phyloP scores from a whole-genome alignment of 1,140 invertebrate genomes.

The Oncopodura yosiiana region DNA sequence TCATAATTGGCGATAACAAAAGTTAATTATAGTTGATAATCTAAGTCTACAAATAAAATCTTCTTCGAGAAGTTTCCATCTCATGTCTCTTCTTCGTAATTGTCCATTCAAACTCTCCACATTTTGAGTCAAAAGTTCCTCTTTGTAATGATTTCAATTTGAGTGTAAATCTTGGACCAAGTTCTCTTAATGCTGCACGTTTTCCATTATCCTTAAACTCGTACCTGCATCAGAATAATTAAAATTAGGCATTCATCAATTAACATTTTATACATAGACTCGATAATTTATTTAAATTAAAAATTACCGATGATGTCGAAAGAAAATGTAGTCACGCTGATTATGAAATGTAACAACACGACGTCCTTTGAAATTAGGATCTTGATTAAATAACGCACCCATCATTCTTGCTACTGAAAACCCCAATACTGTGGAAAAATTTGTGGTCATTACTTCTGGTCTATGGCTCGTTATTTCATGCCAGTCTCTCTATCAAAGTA shows the following conservation, averaged over 20 bases:
- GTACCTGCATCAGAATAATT: constrained; percentile 47
- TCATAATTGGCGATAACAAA: too few relatives aligned
- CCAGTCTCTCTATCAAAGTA: constrained; percentile 49
- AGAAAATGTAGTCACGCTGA: constrained; percentile 98
- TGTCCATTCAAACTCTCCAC: constrained; percentile 94
- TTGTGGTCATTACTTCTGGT: constrained; percentile 93
- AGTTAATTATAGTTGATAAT: too few relatives aligned
- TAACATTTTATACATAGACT: background rate
- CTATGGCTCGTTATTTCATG: constrained; percentile 71
- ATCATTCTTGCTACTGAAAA: constrained; percentile 82
- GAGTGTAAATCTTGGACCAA: constrained; percentile 92
- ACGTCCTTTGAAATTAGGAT: constrained; percentile 86
- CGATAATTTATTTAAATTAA: background rate
- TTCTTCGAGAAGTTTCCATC: constrained; percentile 78
- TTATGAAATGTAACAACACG: constrained; percentile 96
- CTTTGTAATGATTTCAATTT: constrained; percentile 86
- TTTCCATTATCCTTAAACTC: constrained; percentile 77
- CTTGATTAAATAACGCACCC: constrained; percentile 90
- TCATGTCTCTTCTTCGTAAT: constrained; percentile 80
- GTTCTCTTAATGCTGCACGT: constrained; percentile 73
- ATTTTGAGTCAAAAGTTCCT: constrained; percentile 93
- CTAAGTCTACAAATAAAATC: constrained; percentile 68
- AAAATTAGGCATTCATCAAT: too few relatives aligned
- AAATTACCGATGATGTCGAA: constrained; percentile 84
- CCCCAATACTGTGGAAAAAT: constrained; percentile 90